Evolutionary conservation across 2,888 invertebrate species (phyloP), one percentile per base, ranked within the genome.

Genomic region (Mesochorus sp.): DNA sequence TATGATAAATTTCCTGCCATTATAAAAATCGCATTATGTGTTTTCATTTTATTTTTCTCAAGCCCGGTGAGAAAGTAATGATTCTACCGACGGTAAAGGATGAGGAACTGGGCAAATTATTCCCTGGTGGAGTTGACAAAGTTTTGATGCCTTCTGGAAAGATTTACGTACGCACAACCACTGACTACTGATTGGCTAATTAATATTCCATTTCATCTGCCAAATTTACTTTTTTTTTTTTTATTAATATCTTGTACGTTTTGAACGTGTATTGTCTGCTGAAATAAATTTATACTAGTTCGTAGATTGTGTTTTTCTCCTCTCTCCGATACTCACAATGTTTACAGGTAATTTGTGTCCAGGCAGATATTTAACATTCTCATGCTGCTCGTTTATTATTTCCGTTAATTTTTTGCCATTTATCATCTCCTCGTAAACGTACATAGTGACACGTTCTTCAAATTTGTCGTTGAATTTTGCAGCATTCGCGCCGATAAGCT

Each of bases 331-430:
- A 95, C 98, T 94, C 94, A 98, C 98, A 91, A 99, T 97, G 94
- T 99, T 99, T 12, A 94, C 92, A 31, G 99, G 99, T 66, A 99
- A 92, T 91, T 96, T 97, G 91, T 97, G 97, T 26, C 98, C 99
- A 17, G 99, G 98, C 82, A 99, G 93, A 92, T 99, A 99, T 93
- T 99, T 99, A 2, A 99, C 96, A 93, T 99, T 99, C 92, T 99
- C 99, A 91, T 99, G 99, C 21, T 96, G 95, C 86, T 95, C 95
- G 92, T 99, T 99, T 88, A 99, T 99, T 83, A 99, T 98, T 91
- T 99, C 99, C 68, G 99, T 99, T 76, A 99, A 92, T 90, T 99
- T 99, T 89, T 95, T 95, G 17, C 97, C 97, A 85, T 98, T 95
- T 83, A 99, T 95, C 85, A 97, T 94, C 92, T 99, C 99, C 91